Percentiles rank a stretch among this genome's conserved stretches.
These are phyloP conservation scores for Galagoides demidoff DNA, from an alignment of 2,797 vertebrate genomes.

Conservation along the genomic window DNA sequence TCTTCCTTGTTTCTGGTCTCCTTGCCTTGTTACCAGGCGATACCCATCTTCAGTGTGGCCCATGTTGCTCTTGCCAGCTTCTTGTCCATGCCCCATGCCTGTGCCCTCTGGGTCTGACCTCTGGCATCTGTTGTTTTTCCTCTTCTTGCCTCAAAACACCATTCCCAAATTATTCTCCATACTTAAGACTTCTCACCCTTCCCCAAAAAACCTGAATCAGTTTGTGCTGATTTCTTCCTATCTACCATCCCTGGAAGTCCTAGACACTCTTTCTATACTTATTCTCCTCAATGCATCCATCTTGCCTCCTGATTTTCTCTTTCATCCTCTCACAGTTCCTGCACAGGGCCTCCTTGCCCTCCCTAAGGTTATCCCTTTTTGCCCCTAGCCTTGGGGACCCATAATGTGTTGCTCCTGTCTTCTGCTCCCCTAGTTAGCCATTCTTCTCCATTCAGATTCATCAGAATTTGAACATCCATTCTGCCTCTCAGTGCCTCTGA, in stretches of 20 bases:
- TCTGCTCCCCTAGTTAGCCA: constrained; percentile 5
- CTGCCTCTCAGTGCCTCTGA: constrained; percentile 48
- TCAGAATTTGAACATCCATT: not conserved
- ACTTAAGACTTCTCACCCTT: not conserved
- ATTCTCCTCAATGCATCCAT: not conserved
- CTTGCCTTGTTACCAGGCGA: not conserved
- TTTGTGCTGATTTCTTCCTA: not conserved
- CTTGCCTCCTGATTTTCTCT: not conserved
- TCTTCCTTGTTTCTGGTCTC: not conserved
- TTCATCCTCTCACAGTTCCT: not conserved
- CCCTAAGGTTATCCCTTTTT: not conserved
- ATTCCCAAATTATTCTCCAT: not conserved
- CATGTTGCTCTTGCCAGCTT: not conserved
- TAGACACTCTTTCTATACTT: not conserved
- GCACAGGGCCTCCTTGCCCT: not conserved
- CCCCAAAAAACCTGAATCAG: not conserved
- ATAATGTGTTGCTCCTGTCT: not conserved
- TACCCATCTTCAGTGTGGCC: not conserved
- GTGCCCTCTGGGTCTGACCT: not conserved
- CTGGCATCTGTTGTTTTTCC: not conserved
- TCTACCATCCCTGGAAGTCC: not conserved
- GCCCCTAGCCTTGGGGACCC: not conserved
- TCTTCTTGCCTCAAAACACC: constrained; percentile 33
- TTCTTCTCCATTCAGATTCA: not conserved
- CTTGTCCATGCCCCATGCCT: not conserved